Evolutionary conservation across 2,888 invertebrate species (phyloP).

Genomic region (Hydraecia micacea): DNA sequence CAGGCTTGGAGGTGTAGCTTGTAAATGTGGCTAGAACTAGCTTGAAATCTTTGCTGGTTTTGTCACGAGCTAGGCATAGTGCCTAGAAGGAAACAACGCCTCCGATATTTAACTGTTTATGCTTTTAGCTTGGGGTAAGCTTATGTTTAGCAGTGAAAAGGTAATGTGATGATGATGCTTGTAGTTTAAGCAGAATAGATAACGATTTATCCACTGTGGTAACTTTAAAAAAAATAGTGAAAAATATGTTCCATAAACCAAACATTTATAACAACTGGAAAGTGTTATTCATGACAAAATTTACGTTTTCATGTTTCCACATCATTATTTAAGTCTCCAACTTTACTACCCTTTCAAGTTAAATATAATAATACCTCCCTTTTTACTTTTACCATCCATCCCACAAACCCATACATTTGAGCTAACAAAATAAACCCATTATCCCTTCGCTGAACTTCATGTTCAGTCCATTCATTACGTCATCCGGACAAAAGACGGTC

Average conservation of each 20-base stretch:
- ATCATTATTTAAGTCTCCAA: background rate
- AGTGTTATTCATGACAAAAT: background rate
- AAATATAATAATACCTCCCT: background rate
- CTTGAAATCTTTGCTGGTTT: conserved; percentile 1
- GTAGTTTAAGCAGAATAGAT: background rate
- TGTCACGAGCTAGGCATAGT: background rate
- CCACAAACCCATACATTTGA: conserved; percentile 59
- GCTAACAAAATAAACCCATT: conserved; percentile 69
- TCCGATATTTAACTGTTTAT: background rate
- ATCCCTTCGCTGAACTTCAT: conserved; percentile 58
- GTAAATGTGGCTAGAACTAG: conserved; percentile 6
- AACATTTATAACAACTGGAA: background rate
- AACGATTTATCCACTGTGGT: background rate
- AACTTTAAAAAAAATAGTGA: background rate
- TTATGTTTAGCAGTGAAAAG: background rate
- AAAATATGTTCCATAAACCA: background rate
- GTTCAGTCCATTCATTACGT: conserved; percentile 71
- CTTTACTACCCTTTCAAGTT: background rate
- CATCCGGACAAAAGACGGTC: conserved; percentile 67
- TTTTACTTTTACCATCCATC: conserved; percentile 42
- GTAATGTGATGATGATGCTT: background rate
- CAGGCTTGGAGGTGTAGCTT: conserved; percentile 22
- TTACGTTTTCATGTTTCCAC: background rate
- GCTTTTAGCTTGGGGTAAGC: background rate
- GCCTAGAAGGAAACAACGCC: background rate